Evolutionary conservation across 2,113 vertebrate genomes (phyloP).

Genomic region (Calonectris borealis): DNA sequence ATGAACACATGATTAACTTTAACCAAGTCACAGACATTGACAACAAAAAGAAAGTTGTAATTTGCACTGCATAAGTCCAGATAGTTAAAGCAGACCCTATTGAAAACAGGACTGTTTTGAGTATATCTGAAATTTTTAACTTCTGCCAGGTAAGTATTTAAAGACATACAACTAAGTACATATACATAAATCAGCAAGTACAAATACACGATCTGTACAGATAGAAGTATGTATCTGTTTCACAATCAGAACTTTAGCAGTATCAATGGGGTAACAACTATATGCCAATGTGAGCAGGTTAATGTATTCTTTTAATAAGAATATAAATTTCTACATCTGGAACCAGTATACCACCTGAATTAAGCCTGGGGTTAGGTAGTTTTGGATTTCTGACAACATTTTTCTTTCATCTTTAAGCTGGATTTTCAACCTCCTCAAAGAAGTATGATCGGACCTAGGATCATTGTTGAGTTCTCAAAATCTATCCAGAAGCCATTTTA

Average conservation of each 20-base stretch:
- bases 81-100: not conserved
- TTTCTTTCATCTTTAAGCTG: not conserved
- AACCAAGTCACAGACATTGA: conserved; percentile 47
- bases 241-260: not conserved
- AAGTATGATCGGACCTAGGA: not conserved
- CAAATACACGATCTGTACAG: not conserved
- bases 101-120: not conserved
- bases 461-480: not conserved
- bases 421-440: not conserved
- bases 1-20: conserved; percentile 60
- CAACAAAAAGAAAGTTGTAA: conserved; percentile 50
- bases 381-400: not conserved
- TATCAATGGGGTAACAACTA: not conserved
- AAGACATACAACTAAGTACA: not conserved
- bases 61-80: not conserved
- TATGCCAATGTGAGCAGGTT: not conserved
- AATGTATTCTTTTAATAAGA: not conserved
- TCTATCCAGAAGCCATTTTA: not conserved
- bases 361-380: not conserved
- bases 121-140: not conserved
- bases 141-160: not conserved
- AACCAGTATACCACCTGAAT: not conserved
- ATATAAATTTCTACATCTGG: not conserved
- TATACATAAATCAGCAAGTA: not conserved
- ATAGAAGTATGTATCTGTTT: not conserved